A percentile compares a stretch with the other conserved stretches of the same genome.
Conservation (phyloP, 2,888 invertebrate species). For the Oegoconia quadripuncta region DNA sequence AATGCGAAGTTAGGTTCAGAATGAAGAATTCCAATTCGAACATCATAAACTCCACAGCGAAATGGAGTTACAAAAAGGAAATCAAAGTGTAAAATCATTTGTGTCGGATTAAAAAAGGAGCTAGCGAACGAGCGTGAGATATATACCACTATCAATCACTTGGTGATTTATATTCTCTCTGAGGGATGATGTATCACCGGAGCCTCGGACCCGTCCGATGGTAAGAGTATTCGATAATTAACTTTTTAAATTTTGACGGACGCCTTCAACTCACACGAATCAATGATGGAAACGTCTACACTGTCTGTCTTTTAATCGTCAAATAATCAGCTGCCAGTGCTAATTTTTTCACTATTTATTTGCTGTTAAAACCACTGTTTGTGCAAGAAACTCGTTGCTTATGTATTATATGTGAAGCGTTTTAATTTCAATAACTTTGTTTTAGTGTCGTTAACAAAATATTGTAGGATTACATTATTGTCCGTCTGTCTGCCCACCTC, state of each 20-base stretch:
- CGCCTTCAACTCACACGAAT: slow-evolving; percentile 54
- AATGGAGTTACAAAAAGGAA: slow-evolving; percentile 66
- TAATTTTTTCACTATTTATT: slow-evolving; percentile 12
- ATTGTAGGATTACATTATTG: no score
- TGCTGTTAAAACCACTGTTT: not conserved
- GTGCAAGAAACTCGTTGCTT: slow-evolving; percentile 36
- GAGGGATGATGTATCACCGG: slow-evolving; percentile 70
- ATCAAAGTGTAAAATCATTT: slow-evolving; percentile 74
- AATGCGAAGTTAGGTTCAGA: no score
- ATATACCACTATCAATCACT: slow-evolving; percentile 73
- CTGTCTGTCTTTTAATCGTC: slow-evolving; percentile 23
- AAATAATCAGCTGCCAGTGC: slow-evolving; percentile 18
- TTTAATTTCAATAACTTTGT: slow-evolving; percentile 32
- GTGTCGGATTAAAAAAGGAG: slow-evolving; percentile 76
- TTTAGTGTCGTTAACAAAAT: slow-evolving; percentile 46
- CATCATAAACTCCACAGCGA: slow-evolving; percentile 57
- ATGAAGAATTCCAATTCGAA: slow-evolving; percentile 35
- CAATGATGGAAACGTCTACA: slow-evolving; percentile 27
- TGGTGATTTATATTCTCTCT: slow-evolving; percentile 71
- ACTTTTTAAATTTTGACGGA: slow-evolving; percentile 75
- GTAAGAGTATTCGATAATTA: slow-evolving; percentile 74
- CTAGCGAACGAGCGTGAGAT: slow-evolving; percentile 71
- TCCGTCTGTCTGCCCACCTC: no score
- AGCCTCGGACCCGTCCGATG: slow-evolving; percentile 47
- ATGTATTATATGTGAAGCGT: slow-evolving; percentile 31